Evolutionary conservation across 2,888 invertebrate species (phyloP).

Genomic region (Gortyna flavago): DNA sequence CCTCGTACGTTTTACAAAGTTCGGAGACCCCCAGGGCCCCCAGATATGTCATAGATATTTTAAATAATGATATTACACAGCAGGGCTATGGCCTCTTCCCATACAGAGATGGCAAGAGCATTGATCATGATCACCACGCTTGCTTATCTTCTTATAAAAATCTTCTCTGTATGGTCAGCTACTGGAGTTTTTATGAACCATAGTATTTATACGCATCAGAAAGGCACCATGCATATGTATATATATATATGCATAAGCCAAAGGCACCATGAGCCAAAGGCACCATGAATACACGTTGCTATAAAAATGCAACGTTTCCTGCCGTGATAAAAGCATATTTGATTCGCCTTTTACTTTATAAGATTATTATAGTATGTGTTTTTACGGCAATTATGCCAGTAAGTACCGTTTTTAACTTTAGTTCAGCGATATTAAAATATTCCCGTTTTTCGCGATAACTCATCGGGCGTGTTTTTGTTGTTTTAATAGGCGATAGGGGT

Average conservation of each 20-base stretch:
- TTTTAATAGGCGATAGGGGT: background rate
- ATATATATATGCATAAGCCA: too few species aligned
- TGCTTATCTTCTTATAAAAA: background rate
- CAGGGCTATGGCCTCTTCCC: background rate
- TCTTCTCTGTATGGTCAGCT: too few species aligned
- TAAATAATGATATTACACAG: background rate
- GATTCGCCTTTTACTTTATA: constrained; percentile 48
- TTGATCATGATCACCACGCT: background rate
- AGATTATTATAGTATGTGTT: constrained; percentile 38
- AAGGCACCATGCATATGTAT: background rate
- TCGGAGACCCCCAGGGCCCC: too few species aligned
- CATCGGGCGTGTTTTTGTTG: constrained; percentile 28
- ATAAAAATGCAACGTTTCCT: constrained; percentile 57
- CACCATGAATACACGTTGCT: constrained; percentile 21
- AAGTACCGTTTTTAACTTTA: constrained; percentile 45
- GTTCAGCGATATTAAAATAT: constrained; percentile 47
- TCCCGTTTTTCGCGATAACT: constrained; percentile 32
- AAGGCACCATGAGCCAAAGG: background rate
- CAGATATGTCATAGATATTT: background rate
- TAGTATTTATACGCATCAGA: background rate
- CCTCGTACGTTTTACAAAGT: background rate
- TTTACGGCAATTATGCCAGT: constrained; percentile 56
- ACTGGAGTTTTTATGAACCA: too few species aligned
- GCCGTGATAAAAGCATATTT: constrained; percentile 63
- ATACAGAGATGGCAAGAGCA: background rate